These are phyloP conservation scores for Papilio gigon DNA, from an alignment of 2,888 invertebrate species.

Conservation along the genomic window DNA sequence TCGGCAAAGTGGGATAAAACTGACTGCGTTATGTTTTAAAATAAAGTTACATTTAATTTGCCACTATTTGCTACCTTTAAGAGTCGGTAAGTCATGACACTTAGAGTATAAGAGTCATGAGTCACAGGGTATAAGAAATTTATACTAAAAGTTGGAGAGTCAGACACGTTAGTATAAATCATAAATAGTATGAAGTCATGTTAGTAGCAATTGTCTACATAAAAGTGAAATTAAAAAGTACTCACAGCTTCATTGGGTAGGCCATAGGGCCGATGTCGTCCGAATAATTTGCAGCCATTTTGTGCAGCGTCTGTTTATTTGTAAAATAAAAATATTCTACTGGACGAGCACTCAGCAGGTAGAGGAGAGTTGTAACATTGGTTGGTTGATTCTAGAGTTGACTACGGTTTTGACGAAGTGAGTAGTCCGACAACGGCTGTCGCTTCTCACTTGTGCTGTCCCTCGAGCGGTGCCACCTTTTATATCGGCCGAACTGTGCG, in stretches of 20 bases:
- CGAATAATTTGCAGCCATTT: constrained; percentile 73
- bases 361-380: constrained; percentile 54
- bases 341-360: constrained; percentile 42
- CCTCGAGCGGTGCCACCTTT: constrained; percentile 54
- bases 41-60: no score
- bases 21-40: no score
- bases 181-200: no score
- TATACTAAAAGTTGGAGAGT: no score
- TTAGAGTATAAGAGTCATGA: no score
- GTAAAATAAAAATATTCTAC: constrained; percentile 50
- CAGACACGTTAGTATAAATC: no score
- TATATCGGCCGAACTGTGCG: constrained; percentile 76
- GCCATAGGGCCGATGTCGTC: constrained; percentile 72
- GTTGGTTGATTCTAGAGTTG: constrained; percentile 47
- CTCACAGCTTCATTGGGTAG: constrained; percentile 75
- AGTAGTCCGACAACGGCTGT: constrained; percentile 78
- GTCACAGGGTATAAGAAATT: no score
- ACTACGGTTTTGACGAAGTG: constrained; percentile 72
- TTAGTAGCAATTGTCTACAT: constrained; percentile 6
- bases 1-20: no score
- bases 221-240: constrained; percentile 47
- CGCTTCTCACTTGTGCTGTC: constrained; percentile 80
- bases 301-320: constrained; percentile 63
- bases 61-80: no score
- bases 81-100: no score